Evolutionary conservation across 2,113 vertebrate genomes (phyloP).

Genomic region (Telmatochromis bifrenatus): DNA sequence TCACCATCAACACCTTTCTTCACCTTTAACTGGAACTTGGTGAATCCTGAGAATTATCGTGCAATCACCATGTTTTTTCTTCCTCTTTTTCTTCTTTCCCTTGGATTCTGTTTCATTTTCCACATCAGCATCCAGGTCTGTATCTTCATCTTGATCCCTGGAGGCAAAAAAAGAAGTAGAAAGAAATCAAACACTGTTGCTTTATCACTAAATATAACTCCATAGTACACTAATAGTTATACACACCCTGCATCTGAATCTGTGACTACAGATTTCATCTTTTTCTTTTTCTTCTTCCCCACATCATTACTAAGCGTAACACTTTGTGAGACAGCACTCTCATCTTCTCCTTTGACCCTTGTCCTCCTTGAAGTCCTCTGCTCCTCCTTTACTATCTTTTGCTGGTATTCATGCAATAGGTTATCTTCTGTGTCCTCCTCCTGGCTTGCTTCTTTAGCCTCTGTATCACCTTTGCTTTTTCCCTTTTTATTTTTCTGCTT

Average conservation of each 20-base stretch:
- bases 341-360: slow-evolving; percentile 66
- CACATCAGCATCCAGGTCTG: slow-evolving; percentile 36
- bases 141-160: slow-evolving; percentile 35
- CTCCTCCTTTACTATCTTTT: slow-evolving; percentile 80
- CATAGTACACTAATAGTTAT: neutral
- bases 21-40: neutral
- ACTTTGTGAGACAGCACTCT: slow-evolving; percentile 54
- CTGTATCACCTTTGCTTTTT: slow-evolving; percentile 52
- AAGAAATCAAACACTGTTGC: neutral
- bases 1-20: neutral
- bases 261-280: slow-evolving; percentile 68
- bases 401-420: slow-evolving; percentile 78
- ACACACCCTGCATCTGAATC: slow-evolving; percentile 78
- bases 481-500: slow-evolving; percentile 62
- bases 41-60: neutral
- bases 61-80: slow-evolving; percentile 69
- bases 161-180: neutral
- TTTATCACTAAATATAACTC: neutral
- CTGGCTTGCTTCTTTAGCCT: slow-evolving; percentile 26
- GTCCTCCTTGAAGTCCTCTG: slow-evolving; percentile 73
- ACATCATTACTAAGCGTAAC: slow-evolving; percentile 70
- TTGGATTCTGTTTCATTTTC: slow-evolving; percentile 60
- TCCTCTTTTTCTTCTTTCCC: slow-evolving; percentile 82
- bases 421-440: slow-evolving; percentile 67
- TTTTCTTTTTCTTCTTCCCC: slow-evolving; percentile 83